Evolutionary conservation across 2,797 vertebrate species (phyloP).

Genomic region (Pseudomugil tenellus): DNA sequence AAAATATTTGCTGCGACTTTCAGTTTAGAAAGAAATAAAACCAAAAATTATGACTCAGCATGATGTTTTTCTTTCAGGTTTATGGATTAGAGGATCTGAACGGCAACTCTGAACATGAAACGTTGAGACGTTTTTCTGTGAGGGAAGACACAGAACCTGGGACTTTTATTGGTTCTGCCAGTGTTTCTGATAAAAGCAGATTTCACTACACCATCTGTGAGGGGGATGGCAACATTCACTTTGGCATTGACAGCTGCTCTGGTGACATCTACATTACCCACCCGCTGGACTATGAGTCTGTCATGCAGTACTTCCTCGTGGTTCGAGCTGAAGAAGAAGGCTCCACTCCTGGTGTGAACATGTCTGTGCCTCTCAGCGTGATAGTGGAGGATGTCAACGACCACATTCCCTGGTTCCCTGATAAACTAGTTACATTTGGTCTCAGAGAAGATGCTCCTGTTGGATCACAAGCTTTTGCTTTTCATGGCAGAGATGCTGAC

Average conservation of each 20-base stretch:
- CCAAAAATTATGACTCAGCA: neutral
- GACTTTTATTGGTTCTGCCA: conserved; percentile 82
- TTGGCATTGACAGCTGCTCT: conserved; percentile 83
- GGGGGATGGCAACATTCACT: conserved; percentile 82
- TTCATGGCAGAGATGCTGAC: conserved; percentile 89
- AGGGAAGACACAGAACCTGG: conserved; percentile 86
- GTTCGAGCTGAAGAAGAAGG: conserved; percentile 77
- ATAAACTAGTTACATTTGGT: conserved; percentile 85
- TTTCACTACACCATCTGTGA: conserved; percentile 82
- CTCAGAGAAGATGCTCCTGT: conserved; percentile 84
- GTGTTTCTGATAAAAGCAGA: conserved; percentile 59
- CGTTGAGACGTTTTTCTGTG: conserved; percentile 83
- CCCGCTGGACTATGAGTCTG: conserved; percentile 90
- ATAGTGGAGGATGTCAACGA: conserved; percentile 90
- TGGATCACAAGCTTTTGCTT: conserved; percentile 85
- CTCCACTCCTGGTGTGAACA: conserved; percentile 68
- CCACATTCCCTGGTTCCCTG: conserved; percentile 86
- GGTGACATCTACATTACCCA: conserved; percentile 90
- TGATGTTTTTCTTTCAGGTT: conserved; percentile 78
- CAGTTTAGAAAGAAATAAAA: neutral
- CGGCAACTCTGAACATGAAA: conserved; percentile 53
- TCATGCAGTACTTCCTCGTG: conserved; percentile 83
- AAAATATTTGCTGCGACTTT: neutral
- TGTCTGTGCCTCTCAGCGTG: conserved; percentile 84
- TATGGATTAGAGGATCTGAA: conserved; percentile 71